Evolutionary conservation across 1,140 invertebrate genomes (phyloP), one percentile per base, ranked within the genome.

Genomic region (Propsilocerus akamusi): DNA sequence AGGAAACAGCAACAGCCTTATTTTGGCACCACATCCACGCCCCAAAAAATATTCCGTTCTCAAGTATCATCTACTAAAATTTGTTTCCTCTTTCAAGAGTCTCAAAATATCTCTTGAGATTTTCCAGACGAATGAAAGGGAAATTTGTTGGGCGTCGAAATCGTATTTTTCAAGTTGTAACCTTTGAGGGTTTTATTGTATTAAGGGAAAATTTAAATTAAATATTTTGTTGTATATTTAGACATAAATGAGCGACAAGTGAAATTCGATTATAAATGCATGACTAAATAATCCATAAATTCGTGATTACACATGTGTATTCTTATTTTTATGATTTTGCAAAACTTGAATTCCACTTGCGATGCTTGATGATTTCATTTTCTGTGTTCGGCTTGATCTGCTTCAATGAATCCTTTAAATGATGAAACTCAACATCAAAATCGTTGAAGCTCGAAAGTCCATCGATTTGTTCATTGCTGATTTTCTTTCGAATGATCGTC

Each of bases 401-500:
- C 46, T 50, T 47, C 28, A 61, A 53, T 2, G 64, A 60, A 26
- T 58, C 25, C 8, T 6, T 20, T 12, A 68, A 49, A 26, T 60
- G 24, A 49, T 25, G 47, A 30, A 10, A 49, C 20, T 28, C 26
- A 28, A 30, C 26, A 12, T 23, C 22, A 12, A 25, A 26, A 3
- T 50, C n/a, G 12, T 25, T 46, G 4, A 10, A 41, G 25, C 20
- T 46, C 6, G 22, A 25, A 22, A 23, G 12, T 11, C n/a, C n/a
- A n/a, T n/a, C n/a, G n/a, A n/a, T n/a, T n/a, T 25, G 12, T 20
- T 50, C 32, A 12, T 25, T 26, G 22, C 26, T 20, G 14, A 26
- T 46, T 17, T 56, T 54, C 47, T 59, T 69, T 26, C 74, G 63
- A 30, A 78, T 58, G 25, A 72, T 65, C 12, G 62, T 62, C 78